Conservation (phyloP, 2,113 vertebrate genomes). For the Merops nubicus region DNA sequence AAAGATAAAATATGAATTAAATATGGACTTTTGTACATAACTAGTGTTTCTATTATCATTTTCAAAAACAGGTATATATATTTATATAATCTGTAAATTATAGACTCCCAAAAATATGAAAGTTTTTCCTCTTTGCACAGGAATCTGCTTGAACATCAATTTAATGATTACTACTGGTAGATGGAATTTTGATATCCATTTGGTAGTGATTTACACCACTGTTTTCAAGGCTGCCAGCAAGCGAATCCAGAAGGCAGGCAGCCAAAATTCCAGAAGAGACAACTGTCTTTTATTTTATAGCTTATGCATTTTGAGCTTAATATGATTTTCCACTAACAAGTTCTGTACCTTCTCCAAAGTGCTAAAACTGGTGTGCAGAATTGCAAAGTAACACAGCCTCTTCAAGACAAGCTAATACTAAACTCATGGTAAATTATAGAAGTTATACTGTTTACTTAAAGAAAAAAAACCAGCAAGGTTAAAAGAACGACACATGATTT, state of each 20-base stretch:
- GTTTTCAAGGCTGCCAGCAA: conserved; percentile 76
- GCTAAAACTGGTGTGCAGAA: conserved; percentile 67
- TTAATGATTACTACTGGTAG: conserved; percentile 69
- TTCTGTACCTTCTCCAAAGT: conserved; percentile 74
- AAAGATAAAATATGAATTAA: not conserved
- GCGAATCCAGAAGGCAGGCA: conserved; percentile 75
- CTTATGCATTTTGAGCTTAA: conserved; percentile 77
- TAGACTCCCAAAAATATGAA: conserved; percentile 18
- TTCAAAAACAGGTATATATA: not conserved
- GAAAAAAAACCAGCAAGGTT: conserved; percentile 24
- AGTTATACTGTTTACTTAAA: conserved; percentile 67
- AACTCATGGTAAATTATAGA: conserved; percentile 69
- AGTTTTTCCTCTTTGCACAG: conserved; percentile 33
- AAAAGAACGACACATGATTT: conserved; percentile 63
- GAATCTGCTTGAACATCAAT: conserved; percentile 70
- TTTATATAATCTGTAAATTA: conserved; percentile 19
- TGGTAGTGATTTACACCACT: conserved; percentile 78
- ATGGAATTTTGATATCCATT: conserved; percentile 80
- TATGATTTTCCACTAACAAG: conserved; percentile 80
- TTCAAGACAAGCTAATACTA: conserved; percentile 71
- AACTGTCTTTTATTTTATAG: conserved; percentile 82
- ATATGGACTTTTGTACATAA: not conserved
- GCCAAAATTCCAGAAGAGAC: conserved; percentile 78
- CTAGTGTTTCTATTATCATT: not conserved
- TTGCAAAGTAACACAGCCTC: conserved; percentile 65